These are phyloP conservation scores for Bombycilla garrulus DNA, from an alignment of 2,113 vertebrate species.

Conservation along the genomic window DNA sequence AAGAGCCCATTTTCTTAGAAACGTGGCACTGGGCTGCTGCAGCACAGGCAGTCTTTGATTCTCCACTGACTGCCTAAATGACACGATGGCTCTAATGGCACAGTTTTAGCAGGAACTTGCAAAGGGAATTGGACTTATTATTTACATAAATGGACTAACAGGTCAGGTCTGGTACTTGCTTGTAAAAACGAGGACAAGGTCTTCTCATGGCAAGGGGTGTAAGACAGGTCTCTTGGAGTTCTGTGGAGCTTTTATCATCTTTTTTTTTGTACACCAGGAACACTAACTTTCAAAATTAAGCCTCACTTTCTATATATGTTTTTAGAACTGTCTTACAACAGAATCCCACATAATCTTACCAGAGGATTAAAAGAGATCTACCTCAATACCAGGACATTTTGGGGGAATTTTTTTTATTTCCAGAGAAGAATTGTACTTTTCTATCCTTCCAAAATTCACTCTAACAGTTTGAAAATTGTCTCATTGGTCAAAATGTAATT, in stretches of 20 bases:
- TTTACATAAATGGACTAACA: constrained; percentile 62
- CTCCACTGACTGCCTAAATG: constrained; percentile 72
- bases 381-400: not conserved
- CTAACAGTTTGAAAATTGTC: not conserved
- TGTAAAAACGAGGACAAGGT: not conserved
- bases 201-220: not conserved
- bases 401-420: not conserved
- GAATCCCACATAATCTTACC: not conserved
- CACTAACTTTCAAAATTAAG: not conserved
- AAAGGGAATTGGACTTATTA: constrained; percentile 20
- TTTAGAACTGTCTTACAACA: not conserved
- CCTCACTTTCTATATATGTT: not conserved
- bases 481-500: not conserved
- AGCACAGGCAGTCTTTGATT: constrained; percentile 76
- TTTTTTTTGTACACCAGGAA: not conserved
- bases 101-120: constrained; percentile 34
- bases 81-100: constrained; percentile 67
- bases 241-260: not conserved
- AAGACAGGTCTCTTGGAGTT: not conserved
- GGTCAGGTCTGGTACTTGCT: constrained; percentile 26
- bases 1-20: constrained; percentile 77
- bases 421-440: not conserved
- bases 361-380: not conserved
- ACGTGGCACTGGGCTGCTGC: constrained; percentile 62
- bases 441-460: not conserved